Evolutionary conservation across 2,797 vertebrate species (phyloP), one percentile per base, ranked within the genome.

Genomic region (Helarctos malayanus): DNA sequence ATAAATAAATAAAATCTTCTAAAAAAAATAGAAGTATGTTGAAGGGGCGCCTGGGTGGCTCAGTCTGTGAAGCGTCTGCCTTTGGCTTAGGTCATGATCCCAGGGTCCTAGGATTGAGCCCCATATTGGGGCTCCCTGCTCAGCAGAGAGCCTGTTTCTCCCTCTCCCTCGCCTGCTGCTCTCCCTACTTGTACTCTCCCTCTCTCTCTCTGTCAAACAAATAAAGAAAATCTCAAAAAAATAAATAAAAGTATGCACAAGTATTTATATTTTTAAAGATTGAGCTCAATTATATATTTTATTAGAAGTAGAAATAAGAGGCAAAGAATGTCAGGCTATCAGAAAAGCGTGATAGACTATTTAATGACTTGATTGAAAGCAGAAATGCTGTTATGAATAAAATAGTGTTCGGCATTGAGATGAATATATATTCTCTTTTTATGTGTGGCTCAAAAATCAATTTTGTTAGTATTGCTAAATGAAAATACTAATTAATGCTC

Each of bases 201-300:
- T 68, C 15, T 65, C n/a, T 56, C 27, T 29, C 16, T 56, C 61
- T 65, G 29, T 65, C 61, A 65, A 65, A 65, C 29, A 65, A 65
- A 63, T 63, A 63, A 63, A 65, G 32, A 32, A 7, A 18, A 65
- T 65, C 61, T 65, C n/a, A 18, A 65, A 73, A 73, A 45, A 45
- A 73, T 73, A 73, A 65, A 16, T 75, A 69, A 65, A 83, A 85
- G 45, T 71, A 59, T 23, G 10, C 78, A 76, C 9, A 49, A 69
- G 19, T 69, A 29, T 47, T 80, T 89, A 1, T 69, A 76, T 59
- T 89, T 95, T 63, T 63, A 52, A 93, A 84, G 41, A 84, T 84
- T 84, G 63, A 92, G 57, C 13, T 93, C 27, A 96, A 38, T n/a
- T 85, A 56, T 81, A 15, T 85, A 81, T 91, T 96, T 93, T 86